phyloP scores from a whole-genome alignment of 2,888 invertebrate genomes.

The Metacarcinus magister region DNA sequence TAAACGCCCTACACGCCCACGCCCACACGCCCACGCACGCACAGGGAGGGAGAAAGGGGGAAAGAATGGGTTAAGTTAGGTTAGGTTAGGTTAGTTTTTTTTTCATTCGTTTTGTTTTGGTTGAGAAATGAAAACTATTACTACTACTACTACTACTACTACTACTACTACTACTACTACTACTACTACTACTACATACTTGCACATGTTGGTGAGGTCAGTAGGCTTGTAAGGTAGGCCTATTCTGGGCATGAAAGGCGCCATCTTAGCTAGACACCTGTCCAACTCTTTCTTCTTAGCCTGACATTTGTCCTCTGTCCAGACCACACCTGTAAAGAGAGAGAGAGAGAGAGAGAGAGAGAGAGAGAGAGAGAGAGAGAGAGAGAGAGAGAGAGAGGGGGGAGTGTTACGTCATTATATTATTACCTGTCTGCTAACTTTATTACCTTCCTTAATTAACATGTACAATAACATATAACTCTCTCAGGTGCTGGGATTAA shows the following conservation, averaged over 20 bases:
- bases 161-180: neutral
- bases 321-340: neutral
- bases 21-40: too few relatives aligned
- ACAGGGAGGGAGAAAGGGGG: neutral
- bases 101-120: too few relatives aligned
- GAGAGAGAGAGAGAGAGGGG: too few relatives aligned
- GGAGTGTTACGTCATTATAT: too few relatives aligned
- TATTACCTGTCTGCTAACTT: too few relatives aligned
- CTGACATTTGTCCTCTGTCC: constrained; percentile 35
- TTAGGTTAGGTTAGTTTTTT: too few relatives aligned
- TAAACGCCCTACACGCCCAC: constrained; percentile 78
- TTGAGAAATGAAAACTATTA: neutral
- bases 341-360: too few relatives aligned
- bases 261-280: constrained; percentile 53
- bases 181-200: neutral
- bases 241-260: constrained; percentile 60
- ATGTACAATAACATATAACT: too few relatives aligned
- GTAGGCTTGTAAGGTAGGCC: constrained; percentile 66
- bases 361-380: too few relatives aligned
- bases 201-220: constrained; percentile 67
- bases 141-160: constrained; percentile 26
- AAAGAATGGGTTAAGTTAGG: too few relatives aligned
- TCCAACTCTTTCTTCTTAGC: constrained; percentile 67
- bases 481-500: too few relatives aligned
- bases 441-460: too few relatives aligned